A percentile compares a stretch with the other conserved stretches of the same genome.
These are phyloP conservation scores for Zoanthus solanderi DNA, from an alignment of 92 coral and sea anemone genomes.

Conservation along the genomic window DNA sequence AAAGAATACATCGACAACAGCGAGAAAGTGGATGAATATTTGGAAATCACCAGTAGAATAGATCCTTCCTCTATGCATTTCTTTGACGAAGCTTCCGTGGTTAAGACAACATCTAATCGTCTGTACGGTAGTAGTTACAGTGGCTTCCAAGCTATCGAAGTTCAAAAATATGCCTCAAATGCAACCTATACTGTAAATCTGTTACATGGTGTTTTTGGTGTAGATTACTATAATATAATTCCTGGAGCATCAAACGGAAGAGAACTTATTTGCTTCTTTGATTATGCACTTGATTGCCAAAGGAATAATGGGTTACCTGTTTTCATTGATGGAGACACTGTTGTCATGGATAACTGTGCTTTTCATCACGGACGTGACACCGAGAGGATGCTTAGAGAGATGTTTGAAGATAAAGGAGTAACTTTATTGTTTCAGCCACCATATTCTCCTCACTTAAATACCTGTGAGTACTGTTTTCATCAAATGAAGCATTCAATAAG, in stretches of 20 bases:
- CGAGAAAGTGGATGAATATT: slow-evolving; percentile 55
- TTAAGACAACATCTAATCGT: slow-evolving; percentile 47
- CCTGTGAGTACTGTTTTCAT: slow-evolving; percentile 73
- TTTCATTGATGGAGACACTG: slow-evolving; percentile 54
- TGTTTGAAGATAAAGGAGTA: slow-evolving; percentile 52
- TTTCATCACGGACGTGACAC: slow-evolving; percentile 64
- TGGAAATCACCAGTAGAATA: slow-evolving; percentile 24
- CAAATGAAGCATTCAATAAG: slow-evolving; percentile 59
- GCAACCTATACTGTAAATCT: slow-evolving; percentile 67
- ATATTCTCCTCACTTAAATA: slow-evolving; percentile 60
- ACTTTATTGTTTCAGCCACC: slow-evolving; percentile 66
- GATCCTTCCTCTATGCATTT: slow-evolving; percentile 43
- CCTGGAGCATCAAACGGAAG: slow-evolving; percentile 68
- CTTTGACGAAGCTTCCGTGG: slow-evolving; percentile 57
- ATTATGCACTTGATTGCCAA: slow-evolving; percentile 55
- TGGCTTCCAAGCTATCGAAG: slow-evolving; percentile 49
- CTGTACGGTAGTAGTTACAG: slow-evolving; percentile 55
- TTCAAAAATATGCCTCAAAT: slow-evolving; percentile 73
- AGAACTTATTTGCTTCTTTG: slow-evolving; percentile 60
- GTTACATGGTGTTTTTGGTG: slow-evolving; percentile 68
- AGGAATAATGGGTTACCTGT: slow-evolving; percentile 55
- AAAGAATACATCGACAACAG: slow-evolving; percentile 45
- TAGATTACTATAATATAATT: slow-evolving; percentile 41
- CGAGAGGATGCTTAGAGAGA: slow-evolving; percentile 51
- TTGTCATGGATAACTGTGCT: slow-evolving; percentile 76